Conservation (phyloP, 2,888 invertebrate species). For the Helobdella robusta region DNA sequence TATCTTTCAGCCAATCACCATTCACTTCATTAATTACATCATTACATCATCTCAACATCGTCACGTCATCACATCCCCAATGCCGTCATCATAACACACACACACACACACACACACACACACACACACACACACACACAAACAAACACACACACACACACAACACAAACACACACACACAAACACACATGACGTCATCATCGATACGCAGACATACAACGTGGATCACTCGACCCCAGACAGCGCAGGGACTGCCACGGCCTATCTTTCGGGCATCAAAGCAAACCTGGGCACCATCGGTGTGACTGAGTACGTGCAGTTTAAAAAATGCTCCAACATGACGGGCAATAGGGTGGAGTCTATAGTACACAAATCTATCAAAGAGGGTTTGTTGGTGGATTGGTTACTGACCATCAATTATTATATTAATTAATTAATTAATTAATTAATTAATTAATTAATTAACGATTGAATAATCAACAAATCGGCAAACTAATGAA, state of each 20-base stretch:
- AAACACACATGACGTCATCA: too few relatives aligned
- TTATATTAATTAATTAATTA: too few relatives aligned
- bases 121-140: too few relatives aligned
- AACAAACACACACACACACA: too few relatives aligned
- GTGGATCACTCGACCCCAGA: constrained; percentile 33
- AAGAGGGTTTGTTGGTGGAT: constrained; percentile 24
- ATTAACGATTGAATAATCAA: neutral
- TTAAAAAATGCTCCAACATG: constrained; percentile 26
- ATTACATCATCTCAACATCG: too few relatives aligned
- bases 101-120: too few relatives aligned
- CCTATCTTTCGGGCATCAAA: constrained; percentile 34
- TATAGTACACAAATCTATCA: constrained; percentile 30
- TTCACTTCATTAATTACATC: too few relatives aligned
- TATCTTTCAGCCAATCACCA: too few relatives aligned
- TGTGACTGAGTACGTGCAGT: constrained; percentile 29
- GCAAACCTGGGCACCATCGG: constrained; percentile 32
- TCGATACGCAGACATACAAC: constrained; percentile 36
- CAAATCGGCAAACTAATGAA: neutral
- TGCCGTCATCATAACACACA: too few relatives aligned
- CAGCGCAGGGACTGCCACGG: constrained; percentile 35
- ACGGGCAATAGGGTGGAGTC: constrained; percentile 30
- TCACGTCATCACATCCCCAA: too few relatives aligned
- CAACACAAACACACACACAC: too few relatives aligned
- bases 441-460: neutral
- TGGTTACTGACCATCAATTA: too few relatives aligned